A percentile compares a stretch with the other conserved stretches of the same genome.
These are phyloP conservation scores for Panagrolaimus sp. DNA, from an alignment of 1,140 invertebrate species.

Conservation along the genomic window DNA sequence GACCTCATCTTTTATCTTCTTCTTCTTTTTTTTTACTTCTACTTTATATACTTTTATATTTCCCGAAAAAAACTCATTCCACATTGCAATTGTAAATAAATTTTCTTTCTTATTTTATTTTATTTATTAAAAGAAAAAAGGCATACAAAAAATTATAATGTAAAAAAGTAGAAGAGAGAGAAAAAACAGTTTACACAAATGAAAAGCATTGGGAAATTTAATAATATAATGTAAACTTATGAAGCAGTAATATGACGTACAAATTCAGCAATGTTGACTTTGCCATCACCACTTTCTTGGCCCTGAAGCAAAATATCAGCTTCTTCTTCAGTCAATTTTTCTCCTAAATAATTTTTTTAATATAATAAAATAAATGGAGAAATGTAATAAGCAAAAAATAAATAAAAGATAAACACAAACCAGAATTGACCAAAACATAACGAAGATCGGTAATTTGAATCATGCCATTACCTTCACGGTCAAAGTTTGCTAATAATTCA, in stretches of 20 bases:
- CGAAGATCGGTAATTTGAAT: conserved; percentile 29
- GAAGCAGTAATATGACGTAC: conserved; percentile 18
- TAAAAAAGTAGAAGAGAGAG: too few relatives aligned
- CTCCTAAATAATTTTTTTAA: conserved; percentile 18
- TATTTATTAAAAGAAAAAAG: too few relatives aligned
- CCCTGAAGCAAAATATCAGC: conserved; percentile 23
- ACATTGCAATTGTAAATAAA: too few relatives aligned
- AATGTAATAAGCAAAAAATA: not conserved
- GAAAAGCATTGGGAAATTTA: too few relatives aligned
- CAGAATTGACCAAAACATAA: conserved; percentile 26
- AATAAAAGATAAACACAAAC: conserved; percentile 21
- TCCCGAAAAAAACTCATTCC: too few relatives aligned
- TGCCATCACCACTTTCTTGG: conserved; percentile 22
- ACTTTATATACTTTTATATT: too few relatives aligned
- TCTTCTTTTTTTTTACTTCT: too few relatives aligned
- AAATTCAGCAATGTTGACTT: conserved; percentile 28
- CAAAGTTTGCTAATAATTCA: conserved; percentile 33
- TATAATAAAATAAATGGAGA: not conserved
- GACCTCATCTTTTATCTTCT: too few relatives aligned
- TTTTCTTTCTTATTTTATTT: too few relatives aligned
- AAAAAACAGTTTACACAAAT: too few relatives aligned
- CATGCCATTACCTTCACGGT: conserved; percentile 32
- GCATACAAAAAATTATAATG: too few relatives aligned
- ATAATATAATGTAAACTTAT: not conserved
- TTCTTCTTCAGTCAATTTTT: conserved; percentile 26